Percentiles rank a stretch among this genome's conserved stretches.
phyloP scores from a whole-genome alignment of 2,113 vertebrate genomes.

The Ginglymostoma cirratum region DNA sequence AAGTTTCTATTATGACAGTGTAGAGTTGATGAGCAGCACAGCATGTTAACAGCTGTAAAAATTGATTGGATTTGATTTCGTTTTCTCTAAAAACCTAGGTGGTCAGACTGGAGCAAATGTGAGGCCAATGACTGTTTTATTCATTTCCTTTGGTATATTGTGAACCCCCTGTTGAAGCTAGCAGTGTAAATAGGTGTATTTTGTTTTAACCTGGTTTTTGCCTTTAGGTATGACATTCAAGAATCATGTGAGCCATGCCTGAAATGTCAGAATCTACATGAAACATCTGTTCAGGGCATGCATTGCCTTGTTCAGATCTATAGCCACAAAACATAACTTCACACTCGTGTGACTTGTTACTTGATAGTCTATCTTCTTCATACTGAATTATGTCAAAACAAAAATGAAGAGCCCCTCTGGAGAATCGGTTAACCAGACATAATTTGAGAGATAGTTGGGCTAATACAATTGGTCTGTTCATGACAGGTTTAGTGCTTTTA shows the following conservation, averaged over 20 bases:
- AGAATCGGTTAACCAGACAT: background rate
- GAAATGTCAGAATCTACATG: background rate
- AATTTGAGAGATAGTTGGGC: too few species aligned
- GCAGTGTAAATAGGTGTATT: background rate
- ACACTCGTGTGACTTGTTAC: background rate
- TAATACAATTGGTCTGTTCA: background rate
- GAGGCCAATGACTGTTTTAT: background rate
- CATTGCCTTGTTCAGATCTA: background rate
- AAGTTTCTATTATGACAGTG: background rate
- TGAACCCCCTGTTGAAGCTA: background rate
- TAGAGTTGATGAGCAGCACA: background rate
- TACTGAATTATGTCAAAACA: background rate
- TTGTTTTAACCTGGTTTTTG: background rate
- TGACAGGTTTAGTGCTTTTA: background rate
- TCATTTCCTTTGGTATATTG: background rate
- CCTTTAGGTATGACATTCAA: background rate
- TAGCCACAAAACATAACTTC: background rate
- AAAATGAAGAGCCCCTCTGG: background rate
- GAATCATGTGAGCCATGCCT: background rate
- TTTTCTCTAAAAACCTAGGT: background rate
- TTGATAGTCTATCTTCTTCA: background rate
- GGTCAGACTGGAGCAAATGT: background rate
- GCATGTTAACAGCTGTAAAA: slow-evolving; percentile 1
- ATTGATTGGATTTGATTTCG: background rate
- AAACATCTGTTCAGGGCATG: background rate